A percentile compares a stretch with the other conserved stretches of the same genome.
phyloP scores from a whole-genome alignment of 2,888 invertebrate species.

The Choreutis nemorana region DNA sequence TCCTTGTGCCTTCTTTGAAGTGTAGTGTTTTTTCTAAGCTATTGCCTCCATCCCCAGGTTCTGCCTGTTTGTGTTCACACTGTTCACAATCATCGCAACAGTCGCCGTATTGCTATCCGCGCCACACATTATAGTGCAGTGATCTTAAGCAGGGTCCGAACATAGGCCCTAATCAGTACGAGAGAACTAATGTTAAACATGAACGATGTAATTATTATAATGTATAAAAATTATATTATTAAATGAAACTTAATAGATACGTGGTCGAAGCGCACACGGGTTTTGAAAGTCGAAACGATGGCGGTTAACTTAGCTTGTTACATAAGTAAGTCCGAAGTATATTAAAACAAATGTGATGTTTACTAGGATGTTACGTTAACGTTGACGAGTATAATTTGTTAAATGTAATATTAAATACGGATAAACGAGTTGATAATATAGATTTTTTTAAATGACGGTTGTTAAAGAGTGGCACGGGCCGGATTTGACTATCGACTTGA shows the following conservation, averaged over 20 bases:
- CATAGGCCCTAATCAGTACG: constrained; percentile 7
- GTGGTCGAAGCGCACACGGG: constrained; percentile 63
- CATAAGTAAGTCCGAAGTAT: constrained; percentile 46
- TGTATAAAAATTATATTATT: constrained; percentile 23
- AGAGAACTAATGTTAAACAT: constrained; percentile 48
- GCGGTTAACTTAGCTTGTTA: constrained; percentile 32
- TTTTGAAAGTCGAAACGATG: constrained; percentile 36
- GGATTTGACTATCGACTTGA: constrained; percentile 2
- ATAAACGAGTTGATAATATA: constrained; percentile 21
- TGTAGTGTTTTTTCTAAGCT: too few species aligned
- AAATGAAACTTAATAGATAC: too few species aligned
- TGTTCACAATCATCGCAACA: constrained; percentile 93
- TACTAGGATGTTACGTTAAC: constrained; percentile 49
- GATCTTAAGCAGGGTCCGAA: constrained; percentile 23
- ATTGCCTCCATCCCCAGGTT: too few species aligned
- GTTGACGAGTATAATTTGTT: constrained; percentile 53
- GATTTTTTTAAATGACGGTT: constrained; percentile 16
- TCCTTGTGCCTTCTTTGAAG: too few species aligned
- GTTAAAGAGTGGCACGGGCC: constrained; percentile 6
- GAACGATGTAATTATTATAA: constrained; percentile 28
- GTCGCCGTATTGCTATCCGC: constrained; percentile 91
- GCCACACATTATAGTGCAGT: constrained; percentile 95
- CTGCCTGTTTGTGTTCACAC: constrained; percentile 94
- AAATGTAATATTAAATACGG: constrained; percentile 35
- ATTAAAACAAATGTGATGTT: constrained; percentile 61